phyloP scores from a whole-genome alignment of 1,140 invertebrate genomes.

The Lordiphosa clarofinis region DNA sequence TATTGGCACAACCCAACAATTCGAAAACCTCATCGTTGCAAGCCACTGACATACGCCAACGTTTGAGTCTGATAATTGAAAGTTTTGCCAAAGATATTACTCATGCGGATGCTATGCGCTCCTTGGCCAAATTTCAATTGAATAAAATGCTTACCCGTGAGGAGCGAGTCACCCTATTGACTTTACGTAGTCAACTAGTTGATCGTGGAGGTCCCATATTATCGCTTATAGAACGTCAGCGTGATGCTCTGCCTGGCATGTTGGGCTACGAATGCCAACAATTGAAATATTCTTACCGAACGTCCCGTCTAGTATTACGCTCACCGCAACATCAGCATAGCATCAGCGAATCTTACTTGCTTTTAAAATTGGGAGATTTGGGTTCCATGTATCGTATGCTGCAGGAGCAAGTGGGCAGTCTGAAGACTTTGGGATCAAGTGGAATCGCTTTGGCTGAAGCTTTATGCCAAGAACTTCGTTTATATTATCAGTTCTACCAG shows the following conservation, averaged over 20 bases:
- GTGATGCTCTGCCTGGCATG: slow-evolving; percentile 38
- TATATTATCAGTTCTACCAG: slow-evolving; percentile 17
- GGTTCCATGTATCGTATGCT: slow-evolving; percentile 30
- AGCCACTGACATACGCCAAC: neutral
- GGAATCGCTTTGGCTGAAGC: slow-evolving; percentile 2
- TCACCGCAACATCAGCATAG: slow-evolving; percentile 39
- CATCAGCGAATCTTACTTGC: slow-evolving; percentile 41
- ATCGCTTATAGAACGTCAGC: neutral
- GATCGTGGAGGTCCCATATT: slow-evolving; percentile 4
- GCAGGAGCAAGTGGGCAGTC: neutral
- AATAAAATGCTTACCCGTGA: slow-evolving; percentile 12
- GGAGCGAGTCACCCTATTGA: slow-evolving; percentile 22
- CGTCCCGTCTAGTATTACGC: slow-evolving; percentile 23
- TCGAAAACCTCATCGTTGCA: neutral
- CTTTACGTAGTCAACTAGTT: slow-evolving; percentile 7
- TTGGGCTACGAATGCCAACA: slow-evolving; percentile 38
- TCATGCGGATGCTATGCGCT: neutral
- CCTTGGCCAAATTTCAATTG: slow-evolving; percentile 10
- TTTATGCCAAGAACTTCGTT: slow-evolving; percentile 12
- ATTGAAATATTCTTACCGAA: slow-evolving; percentile 14
- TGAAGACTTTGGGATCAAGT: slow-evolving; percentile 14
- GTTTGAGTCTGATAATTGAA: neutral
- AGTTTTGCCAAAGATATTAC: neutral
- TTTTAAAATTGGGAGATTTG: slow-evolving; percentile 32
- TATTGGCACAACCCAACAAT: neutral